These are phyloP conservation scores for Adineta ricciae DNA, from an alignment of 2,888 invertebrate genomes.

Conservation along the genomic window DNA sequence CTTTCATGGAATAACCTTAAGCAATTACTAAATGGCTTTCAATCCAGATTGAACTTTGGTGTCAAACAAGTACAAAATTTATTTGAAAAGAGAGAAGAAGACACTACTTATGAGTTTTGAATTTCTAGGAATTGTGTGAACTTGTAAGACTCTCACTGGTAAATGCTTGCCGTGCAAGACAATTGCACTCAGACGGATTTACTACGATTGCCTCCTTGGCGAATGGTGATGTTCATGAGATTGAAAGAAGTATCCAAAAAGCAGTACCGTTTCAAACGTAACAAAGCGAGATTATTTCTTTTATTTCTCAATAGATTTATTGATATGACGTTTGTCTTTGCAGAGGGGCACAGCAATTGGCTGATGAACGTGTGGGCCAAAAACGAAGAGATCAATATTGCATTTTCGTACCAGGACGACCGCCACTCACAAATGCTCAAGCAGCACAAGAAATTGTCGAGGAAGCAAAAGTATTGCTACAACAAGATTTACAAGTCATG, in stretches of 20 bases:
- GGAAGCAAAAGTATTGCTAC: constrained; percentile 64
- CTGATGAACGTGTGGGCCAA: not conserved
- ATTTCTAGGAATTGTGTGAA: constrained; percentile 19
- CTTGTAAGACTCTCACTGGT: constrained; percentile 65
- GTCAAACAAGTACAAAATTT: constrained; percentile 56
- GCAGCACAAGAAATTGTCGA: constrained; percentile 67
- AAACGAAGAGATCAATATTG: not conserved
- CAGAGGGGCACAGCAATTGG: not conserved
- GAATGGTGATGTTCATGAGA: constrained; percentile 58
- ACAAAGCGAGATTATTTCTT: not conserved
- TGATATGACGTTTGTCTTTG: not conserved
- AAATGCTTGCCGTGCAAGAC: constrained; percentile 69
- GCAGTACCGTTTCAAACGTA: constrained; percentile 72
- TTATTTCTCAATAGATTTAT: not conserved
- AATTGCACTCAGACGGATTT: constrained; percentile 69
- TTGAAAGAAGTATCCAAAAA: constrained; percentile 68
- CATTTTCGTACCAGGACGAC: not conserved
- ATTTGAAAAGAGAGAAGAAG: not conserved
- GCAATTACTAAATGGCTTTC: constrained; percentile 78
- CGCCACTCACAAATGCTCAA: constrained; percentile 51
- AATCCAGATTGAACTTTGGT: constrained; percentile 83
- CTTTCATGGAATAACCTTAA: constrained; percentile 84
- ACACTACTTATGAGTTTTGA: not conserved
- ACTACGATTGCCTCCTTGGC: constrained; percentile 70
- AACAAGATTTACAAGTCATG: constrained; percentile 48